Conservation (phyloP, 1,140 invertebrate species). For the Anoplophora glabripennis region DNA sequence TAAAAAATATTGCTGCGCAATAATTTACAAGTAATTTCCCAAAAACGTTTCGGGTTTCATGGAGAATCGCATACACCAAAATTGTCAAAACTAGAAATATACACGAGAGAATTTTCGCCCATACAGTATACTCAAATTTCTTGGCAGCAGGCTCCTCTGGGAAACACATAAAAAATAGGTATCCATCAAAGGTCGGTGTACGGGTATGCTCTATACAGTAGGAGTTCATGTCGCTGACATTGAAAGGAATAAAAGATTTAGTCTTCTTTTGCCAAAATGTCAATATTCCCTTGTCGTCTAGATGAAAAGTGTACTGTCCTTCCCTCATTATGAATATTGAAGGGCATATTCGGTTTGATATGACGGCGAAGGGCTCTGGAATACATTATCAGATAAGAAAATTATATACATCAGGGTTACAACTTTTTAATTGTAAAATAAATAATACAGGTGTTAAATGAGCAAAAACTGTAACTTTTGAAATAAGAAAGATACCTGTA, state of each 20-base stretch:
- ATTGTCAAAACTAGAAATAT: conserved; percentile 13
- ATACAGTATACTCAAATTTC: conserved; percentile 8
- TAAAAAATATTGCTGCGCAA: conserved; percentile 5
- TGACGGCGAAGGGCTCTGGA: conserved; percentile 11
- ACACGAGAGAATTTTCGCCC: conserved; percentile 16
- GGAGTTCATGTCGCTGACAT: background rate
- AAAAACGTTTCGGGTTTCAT: conserved; percentile 15
- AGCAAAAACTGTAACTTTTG: too few species aligned
- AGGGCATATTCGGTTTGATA: background rate
- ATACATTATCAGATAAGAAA: background rate
- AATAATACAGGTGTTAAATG: too few species aligned
- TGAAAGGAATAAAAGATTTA: conserved; percentile 1
- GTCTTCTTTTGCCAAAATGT: conserved; percentile 8
- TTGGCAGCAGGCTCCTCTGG: background rate
- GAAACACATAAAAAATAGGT: conserved; percentile 15
- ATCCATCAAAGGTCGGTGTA: background rate
- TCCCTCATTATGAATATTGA: conserved; percentile 7
- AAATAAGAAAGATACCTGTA: too few species aligned
- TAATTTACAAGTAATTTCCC: conserved; percentile 22
- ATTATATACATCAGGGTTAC: too few species aligned
- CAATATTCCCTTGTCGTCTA: conserved; percentile 12
- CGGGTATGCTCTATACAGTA: conserved; percentile 18
- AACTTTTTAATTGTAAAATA: too few species aligned
- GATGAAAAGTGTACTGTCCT: conserved; percentile 1
- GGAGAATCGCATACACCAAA: conserved; percentile 3